phyloP scores from a whole-genome alignment of 2,888 invertebrate genomes.

The Metopia argyrocephala region DNA sequence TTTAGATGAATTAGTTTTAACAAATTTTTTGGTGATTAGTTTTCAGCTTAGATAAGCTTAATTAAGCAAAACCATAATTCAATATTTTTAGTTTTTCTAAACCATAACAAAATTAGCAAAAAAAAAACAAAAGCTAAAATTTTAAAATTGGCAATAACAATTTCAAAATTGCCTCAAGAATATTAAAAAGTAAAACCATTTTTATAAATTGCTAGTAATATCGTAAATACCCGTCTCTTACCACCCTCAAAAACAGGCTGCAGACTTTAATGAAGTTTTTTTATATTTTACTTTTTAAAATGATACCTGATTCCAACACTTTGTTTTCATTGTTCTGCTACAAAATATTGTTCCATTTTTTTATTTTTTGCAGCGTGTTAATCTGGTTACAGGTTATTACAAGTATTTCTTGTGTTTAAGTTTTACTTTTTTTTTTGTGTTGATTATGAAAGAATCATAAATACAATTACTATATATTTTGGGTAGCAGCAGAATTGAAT shows the following conservation, averaged over 20 bases:
- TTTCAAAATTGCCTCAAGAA: constrained; percentile 46
- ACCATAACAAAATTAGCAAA: too few species aligned
- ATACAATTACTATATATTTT: not conserved
- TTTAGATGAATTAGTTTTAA: constrained; percentile 40
- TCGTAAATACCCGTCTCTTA: too few species aligned
- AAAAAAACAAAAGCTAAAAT: not conserved
- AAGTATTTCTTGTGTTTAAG: constrained; percentile 30
- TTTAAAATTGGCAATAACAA: not conserved
- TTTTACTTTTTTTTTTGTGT: not conserved
- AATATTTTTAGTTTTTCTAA: too few species aligned
- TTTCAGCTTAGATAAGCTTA: not conserved
- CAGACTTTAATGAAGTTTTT: not conserved
- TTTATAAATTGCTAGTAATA: not conserved
- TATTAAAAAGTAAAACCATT: constrained; percentile 51
- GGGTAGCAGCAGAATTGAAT: not conserved
- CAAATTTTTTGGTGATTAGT: constrained; percentile 22
- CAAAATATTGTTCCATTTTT: not conserved
- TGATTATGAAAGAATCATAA: not conserved
- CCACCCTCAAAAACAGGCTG: not conserved
- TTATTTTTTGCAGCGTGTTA: not conserved
- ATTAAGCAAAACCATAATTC: too few species aligned
- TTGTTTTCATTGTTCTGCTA: not conserved
- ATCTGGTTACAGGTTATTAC: constrained; percentile 32
- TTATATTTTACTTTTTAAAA: not conserved
- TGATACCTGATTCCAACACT: not conserved